These are phyloP conservation scores for Alosa alosa DNA, from an alignment of 2,113 vertebrate species.

Conservation along the genomic window DNA sequence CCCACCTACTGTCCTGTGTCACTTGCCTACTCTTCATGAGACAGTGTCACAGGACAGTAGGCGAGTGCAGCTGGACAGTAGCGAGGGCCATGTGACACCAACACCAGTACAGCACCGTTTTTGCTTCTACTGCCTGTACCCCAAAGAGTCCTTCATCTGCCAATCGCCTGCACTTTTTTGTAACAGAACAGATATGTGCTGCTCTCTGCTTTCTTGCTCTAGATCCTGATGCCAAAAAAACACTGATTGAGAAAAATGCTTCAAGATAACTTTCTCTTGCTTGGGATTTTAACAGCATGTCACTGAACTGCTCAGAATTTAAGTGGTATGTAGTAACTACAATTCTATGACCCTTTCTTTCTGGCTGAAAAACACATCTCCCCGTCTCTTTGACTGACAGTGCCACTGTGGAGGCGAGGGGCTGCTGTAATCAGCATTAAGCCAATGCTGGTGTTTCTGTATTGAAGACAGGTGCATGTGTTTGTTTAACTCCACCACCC, in stretches of 20 bases:
- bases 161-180: neutral
- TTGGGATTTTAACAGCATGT: neutral
- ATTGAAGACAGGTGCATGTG: constrained; percentile 52
- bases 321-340: neutral
- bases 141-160: neutral
- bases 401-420: neutral
- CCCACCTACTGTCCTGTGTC: too few relatives aligned
- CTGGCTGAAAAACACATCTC: neutral
- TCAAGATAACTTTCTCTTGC: neutral
- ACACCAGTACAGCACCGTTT: too few relatives aligned
- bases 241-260: neutral
- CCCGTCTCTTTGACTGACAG: neutral
- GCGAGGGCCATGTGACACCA: too few relatives aligned
- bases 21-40: too few relatives aligned
- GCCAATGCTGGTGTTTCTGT: constrained; percentile 8
- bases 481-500: constrained; percentile 48
- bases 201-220: neutral
- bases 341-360: neutral
- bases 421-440: neutral
- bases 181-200: neutral
- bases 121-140: neutral
- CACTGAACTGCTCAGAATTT: neutral
- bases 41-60: too few relatives aligned
- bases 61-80: too few relatives aligned
- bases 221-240: neutral